Evolutionary conservation across 2,888 invertebrate genomes (phyloP).

Genomic region (Sericinus montela): DNA sequence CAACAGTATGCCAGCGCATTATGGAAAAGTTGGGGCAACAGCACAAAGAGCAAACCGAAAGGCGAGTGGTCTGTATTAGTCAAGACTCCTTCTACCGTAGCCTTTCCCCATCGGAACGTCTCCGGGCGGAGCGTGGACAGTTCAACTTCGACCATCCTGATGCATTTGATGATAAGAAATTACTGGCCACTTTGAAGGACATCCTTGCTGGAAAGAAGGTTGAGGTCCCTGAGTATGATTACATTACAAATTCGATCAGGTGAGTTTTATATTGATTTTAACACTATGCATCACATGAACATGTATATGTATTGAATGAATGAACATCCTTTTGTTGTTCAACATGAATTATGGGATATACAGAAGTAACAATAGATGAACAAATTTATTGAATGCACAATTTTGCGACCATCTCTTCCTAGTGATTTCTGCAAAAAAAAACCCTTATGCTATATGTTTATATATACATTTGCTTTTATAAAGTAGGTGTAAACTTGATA

Average conservation of each 20-base stretch:
- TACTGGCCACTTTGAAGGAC: conserved; percentile 88
- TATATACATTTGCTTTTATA: too few species aligned
- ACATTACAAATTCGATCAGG: conserved; percentile 91
- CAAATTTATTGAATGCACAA: too few species aligned
- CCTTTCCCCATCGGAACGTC: conserved; percentile 87
- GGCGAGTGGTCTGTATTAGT: conserved; percentile 95
- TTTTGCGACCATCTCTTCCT: too few species aligned
- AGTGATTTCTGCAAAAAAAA: too few species aligned
- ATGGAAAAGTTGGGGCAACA: conserved; percentile 98
- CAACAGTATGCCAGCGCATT: conserved; percentile 98
- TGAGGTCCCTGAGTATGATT: conserved; percentile 96
- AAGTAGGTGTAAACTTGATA: too few species aligned
- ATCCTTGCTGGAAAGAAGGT: conserved; percentile 93
- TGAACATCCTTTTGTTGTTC: too few species aligned
- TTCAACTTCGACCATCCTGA: conserved; percentile 99
- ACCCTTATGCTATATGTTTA: too few species aligned
- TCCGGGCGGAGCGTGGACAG: conserved; percentile 91
- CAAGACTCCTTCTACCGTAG: conserved; percentile 98
- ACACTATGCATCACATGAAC: too few species aligned
- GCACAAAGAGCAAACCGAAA: conserved; percentile 91
- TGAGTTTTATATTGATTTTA: conserved; percentile 55
- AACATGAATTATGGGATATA: too few species aligned
- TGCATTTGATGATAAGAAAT: conserved; percentile 94
- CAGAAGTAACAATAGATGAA: too few species aligned
- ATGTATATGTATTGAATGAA: too few species aligned